Conservation (phyloP, 1,140 invertebrate genomes). For the Potamilus streckersoni region DNA sequence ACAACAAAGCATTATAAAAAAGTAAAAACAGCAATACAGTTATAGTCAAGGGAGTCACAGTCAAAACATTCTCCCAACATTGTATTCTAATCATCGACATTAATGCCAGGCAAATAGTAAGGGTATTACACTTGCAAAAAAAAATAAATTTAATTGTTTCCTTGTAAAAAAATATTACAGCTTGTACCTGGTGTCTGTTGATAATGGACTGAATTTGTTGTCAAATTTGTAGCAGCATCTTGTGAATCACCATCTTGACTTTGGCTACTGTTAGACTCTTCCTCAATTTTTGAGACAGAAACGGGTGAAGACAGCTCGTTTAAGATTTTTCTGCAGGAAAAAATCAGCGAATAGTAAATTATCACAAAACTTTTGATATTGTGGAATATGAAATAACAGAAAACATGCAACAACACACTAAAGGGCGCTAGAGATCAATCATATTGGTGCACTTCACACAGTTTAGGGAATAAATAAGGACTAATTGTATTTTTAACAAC, state of each 20-base stretch:
- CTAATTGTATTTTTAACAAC: no score
- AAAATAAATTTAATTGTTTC: no score
- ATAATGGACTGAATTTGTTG: conserved; percentile 41
- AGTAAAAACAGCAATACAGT: no score
- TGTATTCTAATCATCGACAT: no score
- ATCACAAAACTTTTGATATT: background rate
- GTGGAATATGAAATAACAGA: background rate
- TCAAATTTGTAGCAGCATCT: conserved; percentile 48
- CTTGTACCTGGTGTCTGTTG: conserved; percentile 42
- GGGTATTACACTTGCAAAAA: no score
- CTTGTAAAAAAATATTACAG: background rate
- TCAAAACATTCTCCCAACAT: no score
- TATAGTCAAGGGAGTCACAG: no score
- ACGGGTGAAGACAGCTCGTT: conserved; percentile 81
- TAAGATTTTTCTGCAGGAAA: conserved; percentile 84
- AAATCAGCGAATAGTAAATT: background rate
- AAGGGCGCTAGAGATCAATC: no score
- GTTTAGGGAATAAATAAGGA: no score
- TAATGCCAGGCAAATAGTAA: no score
- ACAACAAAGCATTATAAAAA: no score
- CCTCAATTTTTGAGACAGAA: conserved; percentile 63
- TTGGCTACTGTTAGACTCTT: conserved; percentile 62
- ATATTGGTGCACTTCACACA: no score
- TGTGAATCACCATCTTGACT: conserved; percentile 61
- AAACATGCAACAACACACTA: background rate